phyloP scores from a whole-genome alignment of 2,888 invertebrate genomes.

The Macrosoma leucophasiata region DNA sequence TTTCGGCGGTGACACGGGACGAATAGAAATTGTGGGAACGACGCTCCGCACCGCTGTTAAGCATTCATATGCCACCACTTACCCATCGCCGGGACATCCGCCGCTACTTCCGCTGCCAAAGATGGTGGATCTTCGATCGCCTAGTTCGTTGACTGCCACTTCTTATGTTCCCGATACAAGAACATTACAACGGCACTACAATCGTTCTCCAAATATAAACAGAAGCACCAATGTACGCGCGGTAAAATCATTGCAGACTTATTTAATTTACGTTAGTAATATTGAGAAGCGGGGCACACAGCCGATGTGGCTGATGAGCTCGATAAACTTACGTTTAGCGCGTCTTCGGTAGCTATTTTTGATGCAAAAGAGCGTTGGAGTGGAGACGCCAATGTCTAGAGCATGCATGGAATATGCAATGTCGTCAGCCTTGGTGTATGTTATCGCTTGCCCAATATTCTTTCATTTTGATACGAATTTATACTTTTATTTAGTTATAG shows the following conservation, averaged over 20 bases:
- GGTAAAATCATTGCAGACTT: constrained; percentile 22
- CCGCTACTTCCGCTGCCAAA: constrained; percentile 73
- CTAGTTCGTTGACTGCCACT: constrained; percentile 67
- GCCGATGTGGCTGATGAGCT: constrained; percentile 55
- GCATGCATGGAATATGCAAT: constrained; percentile 75
- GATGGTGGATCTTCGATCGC: constrained; percentile 64
- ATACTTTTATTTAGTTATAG: too few relatives aligned
- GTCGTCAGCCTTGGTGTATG: constrained; percentile 63
- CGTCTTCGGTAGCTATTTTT: constrained; percentile 73
- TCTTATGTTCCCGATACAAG: constrained; percentile 36
- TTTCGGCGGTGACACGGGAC: constrained; percentile 64
- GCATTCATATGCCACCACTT: constrained; percentile 69
- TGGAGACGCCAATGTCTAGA: constrained; percentile 73
- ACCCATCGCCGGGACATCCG: constrained; percentile 74
- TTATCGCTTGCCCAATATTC: too few relatives aligned
- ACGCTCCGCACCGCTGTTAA: constrained; percentile 60
- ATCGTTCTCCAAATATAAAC: constrained; percentile 31
- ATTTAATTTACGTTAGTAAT: constrained; percentile 29
- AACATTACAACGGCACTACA: constrained; percentile 41
- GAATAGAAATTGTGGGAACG: constrained; percentile 70
- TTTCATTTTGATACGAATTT: too few relatives aligned
- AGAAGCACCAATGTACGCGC: constrained; percentile 21
- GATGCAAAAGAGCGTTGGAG: constrained; percentile 71
- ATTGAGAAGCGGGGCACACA: constrained; percentile 37
- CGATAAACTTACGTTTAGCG: constrained; percentile 65